These are phyloP conservation scores for Lophotriccus pileatus DNA, from an alignment of 2,797 vertebrate genomes.

Conservation along the genomic window DNA sequence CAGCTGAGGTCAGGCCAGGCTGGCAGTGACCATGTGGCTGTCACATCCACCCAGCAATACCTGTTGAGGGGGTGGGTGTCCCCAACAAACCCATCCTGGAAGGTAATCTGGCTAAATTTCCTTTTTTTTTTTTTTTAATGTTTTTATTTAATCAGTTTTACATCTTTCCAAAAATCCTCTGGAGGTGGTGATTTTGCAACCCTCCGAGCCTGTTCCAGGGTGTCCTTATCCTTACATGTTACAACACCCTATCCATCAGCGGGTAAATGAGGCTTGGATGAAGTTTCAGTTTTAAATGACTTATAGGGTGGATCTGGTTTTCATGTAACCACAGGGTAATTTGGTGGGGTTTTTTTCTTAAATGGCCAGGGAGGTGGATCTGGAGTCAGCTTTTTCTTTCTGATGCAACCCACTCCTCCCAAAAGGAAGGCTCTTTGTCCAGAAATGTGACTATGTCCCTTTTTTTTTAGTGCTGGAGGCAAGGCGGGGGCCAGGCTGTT, in stretches of 20 bases:
- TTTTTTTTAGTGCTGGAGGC: neutral
- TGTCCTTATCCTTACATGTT: neutral
- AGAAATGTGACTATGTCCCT: neutral
- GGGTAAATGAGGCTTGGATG: neutral
- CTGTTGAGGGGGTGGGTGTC: neutral
- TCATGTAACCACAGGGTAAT: constrained; percentile 23
- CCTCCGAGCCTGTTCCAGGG: neutral
- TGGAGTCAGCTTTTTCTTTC: constrained; percentile 9
- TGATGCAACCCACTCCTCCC: neutral
- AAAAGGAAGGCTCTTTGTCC: neutral
- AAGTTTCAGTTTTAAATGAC: neutral
- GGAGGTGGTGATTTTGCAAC: constrained; percentile 28
- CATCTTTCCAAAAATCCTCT: neutral
- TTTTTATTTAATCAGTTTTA: neutral
- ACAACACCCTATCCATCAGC: neutral
- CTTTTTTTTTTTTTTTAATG: neutral
- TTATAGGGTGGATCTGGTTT: constrained; percentile 26
- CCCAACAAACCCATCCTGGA: neutral
- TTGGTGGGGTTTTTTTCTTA: neutral
- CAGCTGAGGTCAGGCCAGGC: neutral
- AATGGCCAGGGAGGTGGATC: neutral
- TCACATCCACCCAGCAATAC: rapidly evolving
- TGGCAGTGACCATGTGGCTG: neutral
- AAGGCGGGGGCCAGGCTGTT: neutral
- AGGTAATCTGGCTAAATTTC: neutral